phyloP scores from a whole-genome alignment of 2,888 invertebrate genomes.

The Anodontia alba region DNA sequence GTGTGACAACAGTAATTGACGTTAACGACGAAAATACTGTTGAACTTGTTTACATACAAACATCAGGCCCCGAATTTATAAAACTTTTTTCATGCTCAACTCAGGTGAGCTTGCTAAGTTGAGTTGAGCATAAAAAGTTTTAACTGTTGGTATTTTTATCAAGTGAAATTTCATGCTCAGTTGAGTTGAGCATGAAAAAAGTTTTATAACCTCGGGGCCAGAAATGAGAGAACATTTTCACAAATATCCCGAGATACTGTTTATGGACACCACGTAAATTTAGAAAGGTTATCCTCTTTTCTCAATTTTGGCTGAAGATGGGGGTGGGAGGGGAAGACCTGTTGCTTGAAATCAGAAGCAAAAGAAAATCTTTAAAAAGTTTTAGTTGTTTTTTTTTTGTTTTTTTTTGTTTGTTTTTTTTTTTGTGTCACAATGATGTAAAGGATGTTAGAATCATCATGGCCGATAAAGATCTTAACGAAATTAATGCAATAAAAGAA shows the following conservation, averaged over 20 bases:
- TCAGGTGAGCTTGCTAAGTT: no score
- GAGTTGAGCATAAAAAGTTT: no score
- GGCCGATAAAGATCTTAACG: not conserved
- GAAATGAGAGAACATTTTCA: not conserved
- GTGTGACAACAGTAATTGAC: not conserved
- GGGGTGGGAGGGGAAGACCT: not conserved
- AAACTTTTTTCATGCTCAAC: no score
- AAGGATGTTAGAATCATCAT: not conserved
- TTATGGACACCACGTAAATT: not conserved
- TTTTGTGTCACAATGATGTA: slow-evolving; percentile 7
- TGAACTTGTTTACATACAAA: not conserved
- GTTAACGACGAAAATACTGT: not conserved
- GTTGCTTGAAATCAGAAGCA: not conserved
- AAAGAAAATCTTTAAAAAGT: slow-evolving; percentile 1
- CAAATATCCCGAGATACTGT: not conserved
- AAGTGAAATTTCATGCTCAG: no score
- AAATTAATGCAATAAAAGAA: slow-evolving; percentile 9
- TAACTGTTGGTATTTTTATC: no score
- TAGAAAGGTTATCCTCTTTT: not conserved
- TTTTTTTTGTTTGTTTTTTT: no score
- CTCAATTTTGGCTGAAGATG: slow-evolving; percentile 6
- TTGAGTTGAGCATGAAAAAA: no score
- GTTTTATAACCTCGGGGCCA: no score
- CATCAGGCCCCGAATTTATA: no score
- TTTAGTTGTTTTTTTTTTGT: not conserved